Base-by-base conservation (phyloP, 1,140 invertebrate genomes). In the Papilio xuthus region DNA sequence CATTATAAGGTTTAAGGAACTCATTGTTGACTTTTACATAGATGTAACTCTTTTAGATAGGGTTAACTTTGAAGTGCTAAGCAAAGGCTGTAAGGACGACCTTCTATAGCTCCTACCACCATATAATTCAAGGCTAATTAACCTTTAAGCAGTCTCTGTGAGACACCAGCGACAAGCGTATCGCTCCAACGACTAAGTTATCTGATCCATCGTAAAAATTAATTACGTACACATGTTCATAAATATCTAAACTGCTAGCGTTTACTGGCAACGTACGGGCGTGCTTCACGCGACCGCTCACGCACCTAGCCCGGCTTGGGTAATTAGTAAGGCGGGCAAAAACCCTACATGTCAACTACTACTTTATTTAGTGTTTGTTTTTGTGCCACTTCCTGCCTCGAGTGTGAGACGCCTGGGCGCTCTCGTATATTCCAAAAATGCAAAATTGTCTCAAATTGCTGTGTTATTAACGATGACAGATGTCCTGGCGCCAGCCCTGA, bases 401-500 rank as follows among this genome's bases (percentile, higher is more conserved):
- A 87, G 85, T 84, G 79, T 78, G 87, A 87, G 90, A 91, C 86
- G 90, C 88, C 84, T 90, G 87, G 87, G 80, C 86, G 84, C 87
- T 86, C 84, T 77, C 78, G 80, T 85, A 81, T 87, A 92, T 92
- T 92, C 89, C 86, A 91, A 92, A 93, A 90, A 92, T 92, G 88
- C 90, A 81, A 89, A 93, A 92, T 93, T 92, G 88, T 81, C 90
- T 92, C 88, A 92, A 92, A 93, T 92, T 92, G 92, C 90, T 93
- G n/a, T 89, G 85, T 92, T 93, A 92, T 92, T 92, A 93, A 92
- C 89, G 91, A 93, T 93, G 92, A 93, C 91, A 92, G 91, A 93
- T 93, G 91, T 89, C 85, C 88, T 90, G 87, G 91, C 92, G 92
- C 92, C 92, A 89, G 81, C 75, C 83, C 78, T 76, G 53, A 56